Evolutionary conservation across 2,888 invertebrate genomes (phyloP), one percentile per base, ranked within the genome.

Genomic region (Nineta flava): DNA sequence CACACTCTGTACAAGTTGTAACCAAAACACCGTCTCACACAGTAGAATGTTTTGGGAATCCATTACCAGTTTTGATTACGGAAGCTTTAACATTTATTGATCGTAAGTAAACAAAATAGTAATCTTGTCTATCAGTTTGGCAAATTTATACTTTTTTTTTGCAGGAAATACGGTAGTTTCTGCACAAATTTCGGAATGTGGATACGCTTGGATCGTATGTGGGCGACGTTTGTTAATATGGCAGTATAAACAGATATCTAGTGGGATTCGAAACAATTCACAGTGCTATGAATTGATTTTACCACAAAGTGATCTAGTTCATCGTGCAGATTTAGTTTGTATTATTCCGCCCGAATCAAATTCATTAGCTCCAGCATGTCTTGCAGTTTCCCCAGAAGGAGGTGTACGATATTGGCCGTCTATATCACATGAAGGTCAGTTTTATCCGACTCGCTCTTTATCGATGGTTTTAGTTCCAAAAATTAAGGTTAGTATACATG

Each of bases 301-400:
- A 40, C 94, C 94, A 0, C 88, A 92, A 55, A 93, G 93, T 57
- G 94, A 94, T 65, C 73, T 94, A 13, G 87, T 90, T 0, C 94
- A 95, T 64, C 82, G 86, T 59, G 87, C 94, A 1, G 83, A 91
- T 51, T 73, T 92, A 13, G 82, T 88, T 1, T 77, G 80, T 21
- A 77, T 91, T 1, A 45, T 45, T 13, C 87, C 84, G 62, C 70
- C 75, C 12, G 68, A 70, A 2, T 74, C 74, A 53, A 75, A 75
- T 63, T 76, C 60, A 15, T 87, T 91, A 9, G 83, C 88, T 1
- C 87, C 91, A 9, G 83, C 88, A 1, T 91, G 91, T 60, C 78
- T 95, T 57, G 92, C 93, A 13, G 90, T 92, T 1, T 93, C 94
- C 1, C 93, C 94, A 1, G 94, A 94, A 62, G 95, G 94, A 34